Base-by-base conservation (phyloP, 2,888 invertebrate genomes). In the Amblyjoppa proteus region DNA sequence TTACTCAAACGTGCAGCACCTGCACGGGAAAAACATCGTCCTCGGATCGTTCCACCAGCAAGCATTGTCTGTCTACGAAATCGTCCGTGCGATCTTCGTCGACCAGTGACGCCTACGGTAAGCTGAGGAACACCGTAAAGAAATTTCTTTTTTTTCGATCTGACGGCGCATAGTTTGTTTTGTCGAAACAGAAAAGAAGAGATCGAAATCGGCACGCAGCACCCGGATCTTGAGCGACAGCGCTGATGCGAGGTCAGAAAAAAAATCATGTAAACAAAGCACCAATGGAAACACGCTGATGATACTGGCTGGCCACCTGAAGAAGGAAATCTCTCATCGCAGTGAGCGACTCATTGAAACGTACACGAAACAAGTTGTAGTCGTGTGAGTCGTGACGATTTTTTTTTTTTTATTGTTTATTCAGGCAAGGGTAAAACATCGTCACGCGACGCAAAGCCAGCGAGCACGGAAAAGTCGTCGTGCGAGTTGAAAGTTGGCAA, bases 321-420 rank as follows among this genome's bases (percentile, higher is more conserved):
- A 79, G 70, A 76, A 81, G 51, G 75, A 84, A 84, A 84, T 86
- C 64, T 70, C 70, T 68, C 66, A 56, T 31, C 41, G 51, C 11
- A 38, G 82, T 85, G 58, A 66, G 82, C 75, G n/a, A 61, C 5
- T 45, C 56, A 25, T 11, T 41, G 25, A 56, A 56, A 56, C 9
- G 25, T 56, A 25, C 3, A 25, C 25, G 9, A 9, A 9, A 41
- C 9, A 25, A 9, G 2, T 25, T 25, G 11, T 56, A 25, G 1
- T 25, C 3, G 3, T 31, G 13, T 13, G 5, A 20, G 34, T 58
- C 25, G 25, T 58, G 41, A 41, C 25, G 56, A 56, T 7, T 16
- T 34, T 71, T 11, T 0, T 0, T 41, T 64, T 64, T 64, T 49
- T 11, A 38, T 73, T 49, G 9, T 34, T 64, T 64, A 53, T 41